Evolutionary conservation across 2,888 invertebrate species (phyloP).

Genomic region (Dasypolia templi): DNA sequence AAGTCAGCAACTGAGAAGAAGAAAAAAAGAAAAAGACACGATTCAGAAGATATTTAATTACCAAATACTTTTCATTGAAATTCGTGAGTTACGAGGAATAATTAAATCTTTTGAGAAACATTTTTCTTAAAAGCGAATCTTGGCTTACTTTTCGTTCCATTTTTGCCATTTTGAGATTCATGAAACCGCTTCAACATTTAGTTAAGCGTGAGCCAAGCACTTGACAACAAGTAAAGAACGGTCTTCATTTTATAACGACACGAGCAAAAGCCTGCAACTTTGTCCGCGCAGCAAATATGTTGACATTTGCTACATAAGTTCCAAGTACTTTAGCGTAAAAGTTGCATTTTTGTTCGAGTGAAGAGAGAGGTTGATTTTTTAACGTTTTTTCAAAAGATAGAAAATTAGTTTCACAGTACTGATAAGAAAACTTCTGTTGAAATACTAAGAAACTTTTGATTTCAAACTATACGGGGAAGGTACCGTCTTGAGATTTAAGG

Average conservation of each 20-base stretch:
- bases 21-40: constrained; percentile 11
- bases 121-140: constrained; percentile 39
- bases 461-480: neutral
- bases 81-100: constrained; percentile 33
- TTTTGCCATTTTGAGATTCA: constrained; percentile 58
- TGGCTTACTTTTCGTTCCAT: constrained; percentile 44
- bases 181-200: constrained; percentile 54
- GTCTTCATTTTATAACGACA: constrained; percentile 39
- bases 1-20: constrained; percentile 1
- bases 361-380: neutral
- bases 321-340: neutral
- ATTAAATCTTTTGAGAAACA: constrained; percentile 47
- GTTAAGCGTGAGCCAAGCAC: constrained; percentile 36
- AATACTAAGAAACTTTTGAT: neutral
- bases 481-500: too few species aligned
- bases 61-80: constrained; percentile 33
- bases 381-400: neutral
- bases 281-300: constrained; percentile 5
- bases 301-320: constrained; percentile 27
- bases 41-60: constrained; percentile 22
- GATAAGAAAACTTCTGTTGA: neutral
- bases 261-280: constrained; percentile 25
- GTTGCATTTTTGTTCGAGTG: constrained; percentile 22
- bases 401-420: neutral
- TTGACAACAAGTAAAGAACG: too few species aligned